phyloP scores from a whole-genome alignment of 1,140 invertebrate genomes.

The Andrena cerasifolii region DNA sequence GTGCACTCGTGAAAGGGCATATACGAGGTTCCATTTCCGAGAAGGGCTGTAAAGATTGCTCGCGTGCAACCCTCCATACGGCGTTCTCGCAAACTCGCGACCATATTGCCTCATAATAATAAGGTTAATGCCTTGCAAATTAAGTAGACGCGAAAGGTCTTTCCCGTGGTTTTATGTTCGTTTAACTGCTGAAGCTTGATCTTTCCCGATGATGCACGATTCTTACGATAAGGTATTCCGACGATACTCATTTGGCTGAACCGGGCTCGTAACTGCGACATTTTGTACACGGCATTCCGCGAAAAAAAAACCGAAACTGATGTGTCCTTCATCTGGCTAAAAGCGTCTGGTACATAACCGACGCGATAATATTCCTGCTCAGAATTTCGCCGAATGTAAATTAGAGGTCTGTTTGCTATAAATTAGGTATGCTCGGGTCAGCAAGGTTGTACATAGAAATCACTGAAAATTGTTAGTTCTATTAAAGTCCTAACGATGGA shows the following conservation, averaged over 20 bases:
- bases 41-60: conserved; percentile 66
- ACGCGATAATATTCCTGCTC: no score
- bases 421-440: no score
- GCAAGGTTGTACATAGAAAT: no score
- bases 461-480: no score
- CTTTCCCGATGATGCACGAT: conserved; percentile 49
- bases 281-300: background rate
- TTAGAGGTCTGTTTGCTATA: no score
- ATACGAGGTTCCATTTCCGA: conserved; percentile 65
- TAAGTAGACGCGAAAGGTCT: conserved; percentile 62
- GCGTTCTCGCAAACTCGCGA: conserved; percentile 53
- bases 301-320: background rate
- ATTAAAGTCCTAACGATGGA: no score
- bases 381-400: no score
- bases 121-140: conserved; percentile 67
- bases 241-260: conserved; percentile 19
- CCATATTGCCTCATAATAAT: conserved; percentile 64
- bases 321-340: background rate
- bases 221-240: conserved; percentile 36
- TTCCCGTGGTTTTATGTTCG: conserved; percentile 55
- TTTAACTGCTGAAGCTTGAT: conserved; percentile 56
- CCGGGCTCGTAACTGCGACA: background rate
- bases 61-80: conserved; percentile 49
- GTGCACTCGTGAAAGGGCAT: conserved; percentile 25
- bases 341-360: background rate